Conservation (phyloP, 2,797 vertebrate species). For the Enteromius thamalakanensis region DNA sequence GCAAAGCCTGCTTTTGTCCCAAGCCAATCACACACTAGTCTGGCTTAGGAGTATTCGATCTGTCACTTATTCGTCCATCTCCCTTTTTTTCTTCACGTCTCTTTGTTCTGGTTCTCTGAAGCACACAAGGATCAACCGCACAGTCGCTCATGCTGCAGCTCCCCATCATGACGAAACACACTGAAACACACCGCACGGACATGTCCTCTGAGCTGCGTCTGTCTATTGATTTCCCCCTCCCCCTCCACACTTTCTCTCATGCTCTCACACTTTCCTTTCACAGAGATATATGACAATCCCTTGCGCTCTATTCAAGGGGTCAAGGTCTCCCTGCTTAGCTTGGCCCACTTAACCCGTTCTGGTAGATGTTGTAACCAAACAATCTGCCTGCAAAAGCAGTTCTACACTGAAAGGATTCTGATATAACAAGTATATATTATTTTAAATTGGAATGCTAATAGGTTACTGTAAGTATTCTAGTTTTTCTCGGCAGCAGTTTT, state of each 20-base stretch:
- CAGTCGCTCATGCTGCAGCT: constrained; percentile 51
- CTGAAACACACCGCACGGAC: constrained; percentile 57
- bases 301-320: background rate
- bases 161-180: constrained; percentile 67
- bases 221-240: constrained; percentile 39
- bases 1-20: constrained; percentile 24
- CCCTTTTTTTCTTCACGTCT: constrained; percentile 25
- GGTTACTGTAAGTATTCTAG: background rate
- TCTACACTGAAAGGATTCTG: background rate
- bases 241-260: constrained; percentile 26
- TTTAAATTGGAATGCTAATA: background rate
- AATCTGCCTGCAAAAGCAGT: background rate
- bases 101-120: constrained; percentile 69
- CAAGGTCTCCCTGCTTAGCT: constrained; percentile 10
- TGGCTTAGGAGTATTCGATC: constrained; percentile 29
- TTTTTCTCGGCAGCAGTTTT: background rate
- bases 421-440: background rate
- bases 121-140: constrained; percentile 63
- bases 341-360: background rate
- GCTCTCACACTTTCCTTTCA: constrained; percentile 26
- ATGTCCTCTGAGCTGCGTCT: constrained; percentile 47
- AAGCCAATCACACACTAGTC: constrained; percentile 20
- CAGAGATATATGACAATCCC: constrained; percentile 23
- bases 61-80: constrained; percentile 22
- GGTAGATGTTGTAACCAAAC: background rate